phyloP scores from a whole-genome alignment of 92 coral and sea anemone genomes.

The Galaxea fascicularis region DNA sequence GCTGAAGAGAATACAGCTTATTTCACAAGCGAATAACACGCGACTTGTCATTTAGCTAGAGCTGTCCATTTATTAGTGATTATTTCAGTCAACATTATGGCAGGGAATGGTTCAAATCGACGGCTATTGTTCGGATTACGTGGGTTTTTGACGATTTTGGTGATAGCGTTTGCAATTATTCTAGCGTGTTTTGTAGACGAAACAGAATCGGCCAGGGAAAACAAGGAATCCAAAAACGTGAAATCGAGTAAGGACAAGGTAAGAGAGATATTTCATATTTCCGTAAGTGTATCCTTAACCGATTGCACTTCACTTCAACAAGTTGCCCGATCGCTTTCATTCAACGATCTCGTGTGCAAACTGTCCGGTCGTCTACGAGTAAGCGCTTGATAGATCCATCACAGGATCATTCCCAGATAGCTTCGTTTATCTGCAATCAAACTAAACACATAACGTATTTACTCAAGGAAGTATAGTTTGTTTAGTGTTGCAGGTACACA shows the following conservation, averaged over 20 bases:
- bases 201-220: constrained; percentile 40
- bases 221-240: constrained; percentile 8
- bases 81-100: constrained; percentile 23
- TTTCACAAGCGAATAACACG: constrained; percentile 15
- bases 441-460: constrained; percentile 13
- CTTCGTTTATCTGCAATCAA: constrained; percentile 24
- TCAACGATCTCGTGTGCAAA: not conserved
- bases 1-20: constrained; percentile 19
- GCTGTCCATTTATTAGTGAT: constrained; percentile 5
- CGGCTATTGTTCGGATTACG: constrained; percentile 11
- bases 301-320: constrained; percentile 12
- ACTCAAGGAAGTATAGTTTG: constrained; percentile 18
- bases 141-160: constrained; percentile 1
- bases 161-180: constrained; percentile 20
- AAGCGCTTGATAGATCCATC: not conserved
- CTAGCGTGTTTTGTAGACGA: constrained; percentile 13
- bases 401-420: not conserved
- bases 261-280: constrained; percentile 10
- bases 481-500: constrained; percentile 4
- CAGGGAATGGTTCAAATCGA: not conserved
- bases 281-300: constrained; percentile 5
- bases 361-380: not conserved
- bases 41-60: constrained; percentile 20
- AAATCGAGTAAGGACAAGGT: constrained; percentile 46
- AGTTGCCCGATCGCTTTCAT: not conserved